Evolutionary conservation across 2,797 vertebrate species (phyloP).

Genomic region (Florisuga fusca): DNA sequence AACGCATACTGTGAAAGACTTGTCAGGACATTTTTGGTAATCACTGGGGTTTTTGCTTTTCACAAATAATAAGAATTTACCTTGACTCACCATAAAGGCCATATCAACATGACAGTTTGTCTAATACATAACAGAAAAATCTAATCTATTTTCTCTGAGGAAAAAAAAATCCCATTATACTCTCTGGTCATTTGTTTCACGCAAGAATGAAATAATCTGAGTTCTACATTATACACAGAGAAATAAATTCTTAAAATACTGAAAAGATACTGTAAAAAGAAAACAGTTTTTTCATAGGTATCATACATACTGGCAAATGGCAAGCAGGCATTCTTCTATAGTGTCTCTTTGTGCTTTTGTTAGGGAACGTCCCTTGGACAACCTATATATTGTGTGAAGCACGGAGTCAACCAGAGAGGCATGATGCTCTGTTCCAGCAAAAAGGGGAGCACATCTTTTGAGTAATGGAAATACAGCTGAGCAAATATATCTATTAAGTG

Average conservation of each 20-base stretch:
- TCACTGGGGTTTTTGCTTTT: neutral
- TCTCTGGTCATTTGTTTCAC: neutral
- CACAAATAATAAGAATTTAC: neutral
- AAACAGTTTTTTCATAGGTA: neutral
- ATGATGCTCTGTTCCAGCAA: conserved; percentile 93
- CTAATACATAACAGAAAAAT: neutral
- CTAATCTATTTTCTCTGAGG: neutral
- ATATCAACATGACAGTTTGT: neutral
- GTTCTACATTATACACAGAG: neutral
- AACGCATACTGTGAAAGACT: neutral
- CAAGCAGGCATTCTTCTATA: conserved; percentile 95
- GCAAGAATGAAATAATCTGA: neutral
- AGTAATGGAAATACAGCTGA: conserved; percentile 94
- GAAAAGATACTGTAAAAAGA: neutral
- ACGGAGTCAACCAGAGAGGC: conserved; percentile 92
- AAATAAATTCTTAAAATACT: neutral
- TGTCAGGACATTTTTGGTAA: neutral
- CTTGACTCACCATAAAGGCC: neutral
- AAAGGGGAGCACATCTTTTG: conserved; percentile 94
- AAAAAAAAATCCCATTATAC: neutral
- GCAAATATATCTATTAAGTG: conserved; percentile 95
- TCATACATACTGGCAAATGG: conserved; percentile 91
- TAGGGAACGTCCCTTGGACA: conserved; percentile 96
- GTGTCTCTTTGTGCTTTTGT: conserved; percentile 98
- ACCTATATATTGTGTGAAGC: conserved; percentile 95